These are phyloP conservation scores for Phyllostomus discolor DNA, from an alignment of 2,113 vertebrate species.

Conservation along the genomic window DNA sequence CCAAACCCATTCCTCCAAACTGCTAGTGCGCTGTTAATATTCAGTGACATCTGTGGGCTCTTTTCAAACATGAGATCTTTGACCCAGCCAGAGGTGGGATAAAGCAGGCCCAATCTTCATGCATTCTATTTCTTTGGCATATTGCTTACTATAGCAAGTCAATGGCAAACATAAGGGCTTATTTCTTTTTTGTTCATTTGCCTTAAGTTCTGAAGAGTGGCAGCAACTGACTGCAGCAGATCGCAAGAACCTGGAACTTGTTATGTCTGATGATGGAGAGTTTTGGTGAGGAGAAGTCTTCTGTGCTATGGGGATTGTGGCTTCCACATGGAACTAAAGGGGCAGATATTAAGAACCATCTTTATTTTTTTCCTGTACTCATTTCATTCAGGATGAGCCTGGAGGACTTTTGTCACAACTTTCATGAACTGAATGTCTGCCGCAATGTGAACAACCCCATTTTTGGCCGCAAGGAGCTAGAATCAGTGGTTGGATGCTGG, in stretches of 20 bases:
- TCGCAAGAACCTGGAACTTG: constrained; percentile 85
- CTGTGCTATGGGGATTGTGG: background rate
- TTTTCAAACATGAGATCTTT: background rate
- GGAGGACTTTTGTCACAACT: constrained; percentile 92
- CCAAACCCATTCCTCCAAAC: background rate
- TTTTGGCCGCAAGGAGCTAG: constrained; percentile 86
- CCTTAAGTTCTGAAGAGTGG: constrained; percentile 93
- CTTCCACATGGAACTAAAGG: background rate
- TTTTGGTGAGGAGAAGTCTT: constrained; percentile 88
- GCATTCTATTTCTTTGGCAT: background rate
- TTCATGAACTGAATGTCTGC: constrained; percentile 89
- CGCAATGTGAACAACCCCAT: constrained; percentile 90
- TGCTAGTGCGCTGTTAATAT: background rate
- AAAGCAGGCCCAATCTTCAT: background rate
- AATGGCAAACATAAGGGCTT: background rate
- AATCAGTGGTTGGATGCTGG: constrained; percentile 87
- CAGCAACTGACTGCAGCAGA: constrained; percentile 87
- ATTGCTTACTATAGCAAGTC: background rate
- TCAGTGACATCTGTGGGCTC: background rate
- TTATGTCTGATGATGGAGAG: constrained; percentile 92
- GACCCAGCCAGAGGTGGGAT: background rate
- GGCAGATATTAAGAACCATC: background rate
- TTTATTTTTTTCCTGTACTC: background rate
- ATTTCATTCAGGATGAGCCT: constrained; percentile 89
- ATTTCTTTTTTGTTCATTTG: background rate